Base-by-base conservation (phyloP, 2,888 invertebrate genomes). In the Hypselothyrea guttata region DNA sequence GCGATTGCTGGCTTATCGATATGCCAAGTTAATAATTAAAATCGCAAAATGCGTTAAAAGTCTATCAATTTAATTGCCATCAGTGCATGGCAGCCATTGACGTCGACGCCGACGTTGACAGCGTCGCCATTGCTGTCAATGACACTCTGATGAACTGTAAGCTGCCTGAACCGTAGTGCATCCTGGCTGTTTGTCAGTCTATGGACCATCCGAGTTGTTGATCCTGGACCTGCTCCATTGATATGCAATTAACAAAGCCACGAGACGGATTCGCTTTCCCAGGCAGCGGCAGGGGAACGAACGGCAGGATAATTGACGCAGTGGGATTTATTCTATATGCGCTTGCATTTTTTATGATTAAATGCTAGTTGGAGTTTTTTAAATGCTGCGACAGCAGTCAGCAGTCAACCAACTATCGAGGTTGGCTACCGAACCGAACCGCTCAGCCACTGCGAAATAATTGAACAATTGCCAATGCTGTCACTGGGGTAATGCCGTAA, bases 21-120 rank as follows among this genome's bases (percentile, higher is more conserved):
- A 82, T 71, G 83, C 76, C 76, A 75, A 79, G 81, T 81, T 82
- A 81, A 81, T 81, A 81, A 81, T 81, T 82, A 81, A 81, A 78
- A 81, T 78, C 77, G 75, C 75, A 78, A 78, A 78, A 78, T 78
- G 78, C 78, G 78, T 78, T 78, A 81, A 78, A 78, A 78, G 78
- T 78, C 78, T 78, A 78, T 78, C 78, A 77, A 77, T 77, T 81
- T 78, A 78, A 78, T 78, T 78, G 78, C 75, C 77, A 65, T 69
- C 61, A 63, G 79, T 79, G 82, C 75, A 57, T 62, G 71, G 52
- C 73, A 81, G 68, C 73, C 73, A 58, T 55, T 56, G 63, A 53
- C 41, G 62, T 15, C 16, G 51, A 27, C 55, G 22, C 18, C 8
- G 52, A 41, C 48, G 41, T 7, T 18, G 35, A 49, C 59, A 27